Base-by-base conservation (phyloP, 2,888 invertebrate genomes). In the Brenthis ino region DNA sequence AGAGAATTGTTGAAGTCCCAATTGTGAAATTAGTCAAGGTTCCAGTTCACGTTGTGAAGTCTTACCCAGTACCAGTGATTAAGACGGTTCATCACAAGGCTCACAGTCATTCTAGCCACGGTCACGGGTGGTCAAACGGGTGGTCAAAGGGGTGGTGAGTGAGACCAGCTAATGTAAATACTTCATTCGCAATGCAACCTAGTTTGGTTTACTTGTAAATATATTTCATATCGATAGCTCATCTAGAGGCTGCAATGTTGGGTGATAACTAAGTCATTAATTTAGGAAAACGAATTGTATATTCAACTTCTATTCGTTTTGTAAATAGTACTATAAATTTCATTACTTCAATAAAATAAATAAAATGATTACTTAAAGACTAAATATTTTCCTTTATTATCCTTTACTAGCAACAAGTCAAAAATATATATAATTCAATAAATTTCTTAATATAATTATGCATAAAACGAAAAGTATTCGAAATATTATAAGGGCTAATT, bases 251-350 rank as follows among this genome's bases (percentile, higher is more conserved):
- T 92, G 91, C 89, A 83, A 83, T 80, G 83, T 92, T 89, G 90
- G 92, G 91, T 92, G 91, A 85, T 89, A 89, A 91, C 92, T 93
- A 92, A 93, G 93, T 93, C 93, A 92, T 92, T 91, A 91, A 86
- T 85, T 85, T 89, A 89, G 82, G 85, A 80, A 80, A 84, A 84
- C 79, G 79, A 83, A 79, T 77, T 78, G 79, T 84, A 76, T 82
- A 76, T 84, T 82, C 78, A 78, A 73, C 72, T 78, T 76, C 77
- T 74, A 77, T 77, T 68, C 76, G 82, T 86, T 85, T 82, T 91
- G 91, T 92, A 89, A 84, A 91, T 93, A 91, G 85, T 91, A 86
- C 85, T 86, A 79, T 86, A 85, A 84, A 84, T 76, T 74, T 82
- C 80, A 81, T 84, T 85, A 85, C 85, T 83, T 81, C 37, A 43